Conservation (phyloP, 1,140 invertebrate genomes). For the Leptopilina clavipes region DNA sequence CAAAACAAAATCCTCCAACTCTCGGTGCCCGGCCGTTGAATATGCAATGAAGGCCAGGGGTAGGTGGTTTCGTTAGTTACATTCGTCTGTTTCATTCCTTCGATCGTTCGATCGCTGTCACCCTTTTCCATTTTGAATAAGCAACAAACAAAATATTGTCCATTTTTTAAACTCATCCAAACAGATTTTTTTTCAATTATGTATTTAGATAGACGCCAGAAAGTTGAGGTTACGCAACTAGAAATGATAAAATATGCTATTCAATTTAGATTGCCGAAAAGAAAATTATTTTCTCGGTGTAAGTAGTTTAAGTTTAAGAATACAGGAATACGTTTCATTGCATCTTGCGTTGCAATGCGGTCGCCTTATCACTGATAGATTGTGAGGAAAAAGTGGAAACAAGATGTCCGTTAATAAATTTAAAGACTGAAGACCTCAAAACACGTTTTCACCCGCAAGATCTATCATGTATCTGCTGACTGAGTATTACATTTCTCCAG, state of each 20-base stretch:
- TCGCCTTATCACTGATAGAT: background rate
- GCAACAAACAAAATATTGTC: slow-evolving; percentile 50
- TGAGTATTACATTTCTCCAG: slow-evolving; percentile 17
- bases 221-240: no score
- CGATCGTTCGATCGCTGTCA: slow-evolving; percentile 42
- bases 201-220: no score
- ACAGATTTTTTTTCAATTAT: no score
- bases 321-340: no score
- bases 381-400: slow-evolving; percentile 15
- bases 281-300: no score
- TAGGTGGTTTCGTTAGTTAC: slow-evolving; percentile 56
- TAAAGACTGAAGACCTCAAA: background rate
- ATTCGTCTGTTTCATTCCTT: slow-evolving; percentile 53
- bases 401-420: slow-evolving; percentile 1
- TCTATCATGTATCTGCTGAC: slow-evolving; percentile 25
- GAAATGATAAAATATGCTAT: no score
- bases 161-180: slow-evolving; percentile 35
- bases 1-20: slow-evolving; percentile 66
- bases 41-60: slow-evolving; percentile 68
- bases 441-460: slow-evolving; percentile 1
- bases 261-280: no score
- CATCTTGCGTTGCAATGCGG: background rate
- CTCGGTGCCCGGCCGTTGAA: slow-evolving; percentile 61
- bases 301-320: no score
- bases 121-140: slow-evolving; percentile 39